These are phyloP conservation scores for Drosophila setosimentum DNA, from an alignment of 2,888 invertebrate species.

Conservation along the genomic window DNA sequence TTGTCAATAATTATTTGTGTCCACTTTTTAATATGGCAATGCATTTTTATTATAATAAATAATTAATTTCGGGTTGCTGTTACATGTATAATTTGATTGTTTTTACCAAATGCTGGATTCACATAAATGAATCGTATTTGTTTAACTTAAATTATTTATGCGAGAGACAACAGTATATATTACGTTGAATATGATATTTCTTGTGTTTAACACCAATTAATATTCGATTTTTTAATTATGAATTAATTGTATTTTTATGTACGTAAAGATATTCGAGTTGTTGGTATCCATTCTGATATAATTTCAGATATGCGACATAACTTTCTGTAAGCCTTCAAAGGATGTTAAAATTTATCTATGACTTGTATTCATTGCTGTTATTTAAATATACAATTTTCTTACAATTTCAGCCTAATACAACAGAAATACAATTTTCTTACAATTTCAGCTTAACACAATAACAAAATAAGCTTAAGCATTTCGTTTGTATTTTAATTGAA, in stretches of 20 bases:
- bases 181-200: not conserved
- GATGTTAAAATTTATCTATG: not conserved
- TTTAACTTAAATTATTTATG: not conserved
- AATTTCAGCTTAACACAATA: not conserved
- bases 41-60: not conserved
- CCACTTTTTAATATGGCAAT: not conserved
- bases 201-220: not conserved
- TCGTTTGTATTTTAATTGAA: not conserved
- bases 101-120: not conserved
- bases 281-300: not conserved
- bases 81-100: not conserved
- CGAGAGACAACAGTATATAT: not conserved
- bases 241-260: not conserved
- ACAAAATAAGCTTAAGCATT: not conserved
- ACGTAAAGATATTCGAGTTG: not conserved
- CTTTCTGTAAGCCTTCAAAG: not conserved
- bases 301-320: not conserved
- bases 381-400: not conserved
- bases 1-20: constrained; percentile 5
- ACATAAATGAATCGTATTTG: not conserved
- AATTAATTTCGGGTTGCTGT: not conserved
- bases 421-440: not conserved
- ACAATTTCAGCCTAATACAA: not conserved
- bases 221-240: not conserved
- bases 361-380: not conserved